phyloP scores from a whole-genome alignment of 2,113 vertebrate species.

The Anguilla rostrata region DNA sequence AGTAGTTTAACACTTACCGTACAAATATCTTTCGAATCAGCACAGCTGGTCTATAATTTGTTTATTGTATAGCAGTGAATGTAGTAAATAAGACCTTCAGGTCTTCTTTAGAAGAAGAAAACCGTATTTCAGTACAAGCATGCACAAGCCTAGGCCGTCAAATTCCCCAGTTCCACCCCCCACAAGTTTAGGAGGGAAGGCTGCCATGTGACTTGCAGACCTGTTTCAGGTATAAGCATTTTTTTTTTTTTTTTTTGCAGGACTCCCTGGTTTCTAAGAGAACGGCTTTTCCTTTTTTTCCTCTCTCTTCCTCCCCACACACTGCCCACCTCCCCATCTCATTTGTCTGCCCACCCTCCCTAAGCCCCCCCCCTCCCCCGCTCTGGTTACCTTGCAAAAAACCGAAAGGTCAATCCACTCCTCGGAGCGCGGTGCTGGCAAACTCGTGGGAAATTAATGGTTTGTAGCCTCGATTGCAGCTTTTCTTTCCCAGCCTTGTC shows the following conservation, averaged over 20 bases:
- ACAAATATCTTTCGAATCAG: neutral
- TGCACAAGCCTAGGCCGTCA: neutral
- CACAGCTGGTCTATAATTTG: neutral
- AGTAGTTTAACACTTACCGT: neutral
- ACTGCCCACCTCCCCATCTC: conserved; percentile 56
- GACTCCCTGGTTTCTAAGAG: neutral
- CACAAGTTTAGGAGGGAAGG: neutral
- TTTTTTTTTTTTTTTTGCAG: no score
- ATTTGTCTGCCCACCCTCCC: conserved; percentile 59
- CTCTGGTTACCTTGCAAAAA: conserved; percentile 55
- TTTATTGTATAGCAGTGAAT: neutral
- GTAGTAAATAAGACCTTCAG: neutral
- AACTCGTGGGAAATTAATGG: conserved; percentile 74
- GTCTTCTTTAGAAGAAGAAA: conserved; percentile 4
- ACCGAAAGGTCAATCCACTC: conserved; percentile 70
- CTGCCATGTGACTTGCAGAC: neutral
- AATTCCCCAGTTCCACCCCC: conserved; percentile 1
- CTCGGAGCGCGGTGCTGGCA: conserved; percentile 57
- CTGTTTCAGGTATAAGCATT: neutral
- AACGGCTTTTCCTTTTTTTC: neutral
- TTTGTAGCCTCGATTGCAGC: conserved; percentile 56
- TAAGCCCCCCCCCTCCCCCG: neutral
- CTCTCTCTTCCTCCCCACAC: neutral
- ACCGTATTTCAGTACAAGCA: neutral
- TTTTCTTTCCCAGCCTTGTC: conserved; percentile 46